Conservation (phyloP, 1,140 invertebrate genomes). For the Ericerus pela region DNA sequence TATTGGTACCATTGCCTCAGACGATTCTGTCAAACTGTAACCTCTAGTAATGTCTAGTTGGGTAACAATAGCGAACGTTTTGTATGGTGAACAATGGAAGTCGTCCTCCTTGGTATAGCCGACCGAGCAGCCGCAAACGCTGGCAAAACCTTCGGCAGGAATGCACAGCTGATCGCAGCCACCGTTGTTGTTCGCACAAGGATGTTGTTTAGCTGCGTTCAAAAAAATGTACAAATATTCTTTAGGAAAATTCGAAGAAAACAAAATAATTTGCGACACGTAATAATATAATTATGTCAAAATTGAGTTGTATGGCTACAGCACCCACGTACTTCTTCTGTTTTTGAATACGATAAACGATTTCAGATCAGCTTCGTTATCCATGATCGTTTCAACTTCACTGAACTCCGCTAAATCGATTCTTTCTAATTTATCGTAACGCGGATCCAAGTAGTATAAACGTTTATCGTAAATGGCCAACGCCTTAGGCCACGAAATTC, state of each 20-base stretch:
- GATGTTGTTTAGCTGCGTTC: conserved; percentile 54
- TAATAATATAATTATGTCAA: neutral
- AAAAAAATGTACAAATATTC: conserved; percentile 7
- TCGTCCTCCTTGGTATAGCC: conserved; percentile 70
- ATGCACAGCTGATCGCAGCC: conserved; percentile 88
- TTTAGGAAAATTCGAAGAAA: conserved; percentile 5
- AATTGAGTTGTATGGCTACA: neutral
- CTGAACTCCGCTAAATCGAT: conserved; percentile 52
- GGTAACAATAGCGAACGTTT: conserved; percentile 81
- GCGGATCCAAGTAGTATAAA: conserved; percentile 77
- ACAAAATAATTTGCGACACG: conserved; percentile 1
- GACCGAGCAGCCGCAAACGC: conserved; percentile 71
- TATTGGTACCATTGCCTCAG: conserved; percentile 90
- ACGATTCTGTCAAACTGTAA: conserved; percentile 65
- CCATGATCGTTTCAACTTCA: conserved; percentile 58
- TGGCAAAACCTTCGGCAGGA: conserved; percentile 48
- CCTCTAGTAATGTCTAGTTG: conserved; percentile 76
- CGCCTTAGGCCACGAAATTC: conserved; percentile 61
- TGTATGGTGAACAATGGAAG: conserved; percentile 60
- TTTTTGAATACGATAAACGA: conserved; percentile 80
- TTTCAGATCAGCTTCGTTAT: conserved; percentile 75
- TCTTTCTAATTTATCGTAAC: conserved; percentile 75
- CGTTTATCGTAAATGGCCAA: conserved; percentile 67
- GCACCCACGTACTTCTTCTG: conserved; percentile 36
- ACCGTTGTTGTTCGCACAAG: conserved; percentile 73